Evolutionary conservation across 2,797 vertebrate genomes (phyloP).

Genomic region (Loriculus beryllinus): DNA sequence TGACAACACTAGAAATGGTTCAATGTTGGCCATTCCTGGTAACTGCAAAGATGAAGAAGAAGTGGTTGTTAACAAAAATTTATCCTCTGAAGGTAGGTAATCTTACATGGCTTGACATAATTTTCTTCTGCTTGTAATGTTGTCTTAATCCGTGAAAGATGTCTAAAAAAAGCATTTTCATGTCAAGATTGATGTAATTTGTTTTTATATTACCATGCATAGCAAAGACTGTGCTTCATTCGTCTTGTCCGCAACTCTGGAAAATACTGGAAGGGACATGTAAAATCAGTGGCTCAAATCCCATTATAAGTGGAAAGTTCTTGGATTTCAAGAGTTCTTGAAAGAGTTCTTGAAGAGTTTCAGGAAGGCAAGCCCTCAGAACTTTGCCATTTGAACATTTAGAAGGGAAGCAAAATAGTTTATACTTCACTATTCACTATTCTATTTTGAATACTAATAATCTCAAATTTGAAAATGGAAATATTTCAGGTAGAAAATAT

Average conservation of each 20-base stretch:
- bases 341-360: no score
- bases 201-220: not conserved
- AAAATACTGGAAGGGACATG: not conserved
- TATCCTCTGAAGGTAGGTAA: slow-evolving; percentile 17
- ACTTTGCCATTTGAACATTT: not conserved
- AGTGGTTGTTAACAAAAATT: not conserved
- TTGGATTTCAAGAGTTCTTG: not conserved
- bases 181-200: not conserved
- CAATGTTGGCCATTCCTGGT: slow-evolving; percentile 27
- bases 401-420: not conserved
- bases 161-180: not conserved
- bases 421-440: not conserved
- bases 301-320: not conserved
- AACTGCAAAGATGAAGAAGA: not conserved
- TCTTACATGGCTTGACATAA: not conserved
- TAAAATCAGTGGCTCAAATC: not conserved
- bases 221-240: not conserved
- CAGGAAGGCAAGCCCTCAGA: not conserved
- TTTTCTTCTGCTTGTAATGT: not conserved
- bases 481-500: not conserved
- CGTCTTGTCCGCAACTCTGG: not conserved
- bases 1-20: not conserved
- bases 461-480: not conserved
- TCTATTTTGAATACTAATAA: not conserved
- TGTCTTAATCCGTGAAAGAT: not conserved